Evolutionary conservation across 2,113 vertebrate genomes (phyloP).

Genomic region (Seriola dumerili): DNA sequence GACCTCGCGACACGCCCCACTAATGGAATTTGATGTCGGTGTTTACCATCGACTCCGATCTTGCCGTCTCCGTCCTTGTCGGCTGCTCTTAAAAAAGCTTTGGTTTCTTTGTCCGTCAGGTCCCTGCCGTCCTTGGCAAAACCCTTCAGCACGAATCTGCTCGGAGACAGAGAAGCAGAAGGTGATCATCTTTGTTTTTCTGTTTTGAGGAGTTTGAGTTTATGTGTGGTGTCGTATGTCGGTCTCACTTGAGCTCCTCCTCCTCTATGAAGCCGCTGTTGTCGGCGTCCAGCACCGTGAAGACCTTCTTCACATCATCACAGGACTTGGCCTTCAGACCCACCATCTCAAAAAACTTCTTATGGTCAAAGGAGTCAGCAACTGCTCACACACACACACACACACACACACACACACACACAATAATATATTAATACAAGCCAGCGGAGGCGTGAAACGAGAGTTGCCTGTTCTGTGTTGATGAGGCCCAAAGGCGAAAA

Average conservation of each 20-base stretch:
- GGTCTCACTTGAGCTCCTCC: slow-evolving; percentile 87
- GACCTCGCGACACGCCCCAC: neutral
- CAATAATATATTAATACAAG: neutral
- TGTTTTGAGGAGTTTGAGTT: too few species aligned
- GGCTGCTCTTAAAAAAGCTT: slow-evolving; percentile 91
- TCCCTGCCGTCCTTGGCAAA: slow-evolving; percentile 90
- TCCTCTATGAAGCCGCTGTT: slow-evolving; percentile 89
- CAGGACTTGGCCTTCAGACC: slow-evolving; percentile 85
- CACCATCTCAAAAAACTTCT: slow-evolving; percentile 88
- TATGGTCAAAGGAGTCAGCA: slow-evolving; percentile 88
- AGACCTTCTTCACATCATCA: slow-evolving; percentile 86
- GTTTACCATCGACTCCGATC: slow-evolving; percentile 93
- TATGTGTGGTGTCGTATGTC: neutral
- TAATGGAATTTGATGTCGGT: slow-evolving; percentile 4
- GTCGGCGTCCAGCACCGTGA: slow-evolving; percentile 88
- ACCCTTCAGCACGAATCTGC: slow-evolving; percentile 91
- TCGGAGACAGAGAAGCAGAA: slow-evolving; percentile 8
- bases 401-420: slow-evolving; percentile 31
- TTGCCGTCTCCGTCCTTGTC: slow-evolving; percentile 98
- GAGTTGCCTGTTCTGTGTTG: slow-evolving; percentile 7
- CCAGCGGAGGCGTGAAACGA: neutral
- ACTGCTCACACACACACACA: slow-evolving; percentile 60
- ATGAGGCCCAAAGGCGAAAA: slow-evolving; percentile 27
- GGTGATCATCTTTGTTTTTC: too few species aligned
- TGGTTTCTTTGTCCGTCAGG: slow-evolving; percentile 93